phyloP scores from a whole-genome alignment of 1,140 invertebrate species.

The Drosophila tsacasi region DNA sequence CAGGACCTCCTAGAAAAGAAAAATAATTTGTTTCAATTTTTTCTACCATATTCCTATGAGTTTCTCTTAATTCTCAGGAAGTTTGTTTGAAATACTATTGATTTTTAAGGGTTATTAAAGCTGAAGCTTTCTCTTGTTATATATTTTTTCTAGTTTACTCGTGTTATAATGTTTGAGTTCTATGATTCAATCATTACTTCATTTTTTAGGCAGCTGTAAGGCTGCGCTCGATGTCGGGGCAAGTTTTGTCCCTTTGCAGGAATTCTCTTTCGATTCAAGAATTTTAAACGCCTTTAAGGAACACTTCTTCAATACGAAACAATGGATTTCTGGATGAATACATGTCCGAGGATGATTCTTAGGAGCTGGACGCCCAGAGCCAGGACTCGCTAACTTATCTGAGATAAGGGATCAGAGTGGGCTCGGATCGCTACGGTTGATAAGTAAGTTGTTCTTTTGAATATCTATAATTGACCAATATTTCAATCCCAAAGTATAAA shows the following conservation, averaged over 20 bases:
- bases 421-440: not conserved
- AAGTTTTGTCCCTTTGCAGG: too few species aligned
- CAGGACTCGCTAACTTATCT: too few species aligned
- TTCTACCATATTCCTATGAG: not conserved
- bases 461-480: not conserved
- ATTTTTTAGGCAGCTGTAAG: not conserved
- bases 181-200: not conserved
- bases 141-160: not conserved
- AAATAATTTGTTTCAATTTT: not conserved
- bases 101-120: not conserved
- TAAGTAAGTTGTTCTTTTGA: not conserved
- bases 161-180: not conserved
- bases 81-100: not conserved
- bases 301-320: not conserved
- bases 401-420: too few species aligned
- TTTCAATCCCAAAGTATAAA: too few species aligned
- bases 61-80: not conserved
- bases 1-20: conserved; percentile 88
- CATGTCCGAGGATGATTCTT: too few species aligned
- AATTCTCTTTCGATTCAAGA: too few species aligned
- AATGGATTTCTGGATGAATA: not conserved
- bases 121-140: not conserved
- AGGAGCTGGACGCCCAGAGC: too few species aligned
- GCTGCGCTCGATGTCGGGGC: not conserved
- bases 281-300: not conserved